Evolutionary conservation across 2,797 vertebrate species (phyloP).

Genomic region (Takifugu rubripes): DNA sequence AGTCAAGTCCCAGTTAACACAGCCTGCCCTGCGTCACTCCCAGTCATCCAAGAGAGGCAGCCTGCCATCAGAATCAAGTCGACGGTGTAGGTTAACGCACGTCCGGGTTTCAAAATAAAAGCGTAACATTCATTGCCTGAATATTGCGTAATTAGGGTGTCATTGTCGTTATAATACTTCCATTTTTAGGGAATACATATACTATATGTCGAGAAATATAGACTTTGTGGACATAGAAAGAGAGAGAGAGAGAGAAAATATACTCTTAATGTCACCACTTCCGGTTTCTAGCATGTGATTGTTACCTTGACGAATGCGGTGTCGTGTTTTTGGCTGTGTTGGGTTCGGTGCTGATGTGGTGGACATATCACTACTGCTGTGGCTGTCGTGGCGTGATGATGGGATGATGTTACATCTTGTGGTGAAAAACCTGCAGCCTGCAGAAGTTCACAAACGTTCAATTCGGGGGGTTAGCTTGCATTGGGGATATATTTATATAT

Average conservation of each 20-base stretch:
- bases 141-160: too few species aligned
- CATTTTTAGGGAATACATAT: too few species aligned
- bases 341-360: slow-evolving; percentile 61
- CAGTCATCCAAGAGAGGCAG: slow-evolving; percentile 51
- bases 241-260: background rate
- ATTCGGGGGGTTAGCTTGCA: too few species aligned
- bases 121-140: background rate
- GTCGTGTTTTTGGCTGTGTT: background rate
- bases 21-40: slow-evolving; percentile 71
- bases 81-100: fast-evolving
- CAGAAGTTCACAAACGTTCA: background rate
- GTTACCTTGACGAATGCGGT: slow-evolving; percentile 32
- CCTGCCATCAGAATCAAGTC: slow-evolving; percentile 37
- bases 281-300: slow-evolving; percentile 17
- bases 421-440: background rate
- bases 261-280: slow-evolving; percentile 10
- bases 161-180: too few species aligned
- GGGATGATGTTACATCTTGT: too few species aligned
- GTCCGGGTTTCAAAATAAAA: slow-evolving; percentile 48
- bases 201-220: too few species aligned
- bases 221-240: too few species aligned
- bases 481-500: too few species aligned
- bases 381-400: too few species aligned
- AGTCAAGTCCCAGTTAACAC: slow-evolving; percentile 47
- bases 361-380: too few species aligned